These are phyloP conservation scores for Lindbergichthys nudifrons DNA, from an alignment of 2,797 vertebrate species.

Conservation along the genomic window DNA sequence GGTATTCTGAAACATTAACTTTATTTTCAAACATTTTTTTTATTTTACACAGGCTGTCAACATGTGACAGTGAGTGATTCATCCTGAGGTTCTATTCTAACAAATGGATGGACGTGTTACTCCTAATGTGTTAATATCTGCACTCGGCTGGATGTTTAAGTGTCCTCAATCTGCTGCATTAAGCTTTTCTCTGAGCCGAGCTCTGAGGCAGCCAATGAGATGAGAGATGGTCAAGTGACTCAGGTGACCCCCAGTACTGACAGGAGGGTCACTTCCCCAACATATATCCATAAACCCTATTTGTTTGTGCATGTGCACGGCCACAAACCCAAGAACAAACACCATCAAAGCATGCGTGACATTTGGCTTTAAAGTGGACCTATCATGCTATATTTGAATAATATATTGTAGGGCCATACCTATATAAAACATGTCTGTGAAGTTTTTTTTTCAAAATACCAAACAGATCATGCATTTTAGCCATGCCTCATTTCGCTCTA, in stretches of 20 bases:
- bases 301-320: background rate
- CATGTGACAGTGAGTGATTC: conserved; percentile 2
- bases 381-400: too few species aligned
- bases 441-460: too few species aligned
- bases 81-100: background rate
- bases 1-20: background rate
- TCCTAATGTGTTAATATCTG: background rate
- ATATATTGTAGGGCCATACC: too few species aligned
- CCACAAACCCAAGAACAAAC: background rate
- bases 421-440: too few species aligned
- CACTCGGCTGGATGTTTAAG: conserved; percentile 1
- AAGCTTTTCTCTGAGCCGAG: conserved; percentile 6
- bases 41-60: background rate
- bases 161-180: background rate
- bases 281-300: conserved; percentile 1
- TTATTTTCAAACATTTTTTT: background rate
- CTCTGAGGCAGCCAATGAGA: background rate
- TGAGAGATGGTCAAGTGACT: background rate
- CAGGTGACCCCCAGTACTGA: background rate
- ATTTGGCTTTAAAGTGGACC: too few species aligned
- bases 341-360: conserved; percentile 10
- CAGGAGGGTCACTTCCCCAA: conserved; percentile 2
- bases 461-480: too few species aligned
- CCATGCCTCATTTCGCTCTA: too few species aligned
- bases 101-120: background rate